Evolutionary conservation across 2,113 vertebrate genomes (phyloP).

Genomic region (Sterrhoptilus dennistouni): DNA sequence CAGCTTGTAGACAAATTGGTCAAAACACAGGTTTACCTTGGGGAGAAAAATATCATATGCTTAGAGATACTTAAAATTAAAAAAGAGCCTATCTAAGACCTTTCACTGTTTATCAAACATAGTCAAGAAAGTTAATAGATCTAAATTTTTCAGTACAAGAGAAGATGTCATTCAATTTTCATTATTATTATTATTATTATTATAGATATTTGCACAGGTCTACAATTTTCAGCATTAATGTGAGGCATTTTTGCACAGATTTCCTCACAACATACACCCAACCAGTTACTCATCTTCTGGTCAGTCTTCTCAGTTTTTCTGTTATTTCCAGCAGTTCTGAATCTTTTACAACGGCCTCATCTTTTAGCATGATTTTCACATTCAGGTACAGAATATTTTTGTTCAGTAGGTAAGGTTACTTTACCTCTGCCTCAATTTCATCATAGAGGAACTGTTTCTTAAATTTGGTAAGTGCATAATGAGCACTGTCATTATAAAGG

Average conservation of each 20-base stretch:
- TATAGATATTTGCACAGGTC: neutral
- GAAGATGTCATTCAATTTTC: neutral
- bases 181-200: no score
- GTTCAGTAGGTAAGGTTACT: neutral
- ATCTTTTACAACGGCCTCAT: neutral
- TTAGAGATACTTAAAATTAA: neutral
- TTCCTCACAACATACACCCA: neutral
- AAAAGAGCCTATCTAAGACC: neutral
- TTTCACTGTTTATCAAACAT: neutral
- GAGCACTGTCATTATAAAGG: slow-evolving; percentile 89
- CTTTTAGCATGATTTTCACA: neutral
- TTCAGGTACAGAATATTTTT: neutral
- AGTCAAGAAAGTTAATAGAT: neutral
- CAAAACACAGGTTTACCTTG: slow-evolving; percentile 89
- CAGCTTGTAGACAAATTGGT: slow-evolving; percentile 91
- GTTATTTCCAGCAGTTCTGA: neutral
- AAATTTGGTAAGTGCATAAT: slow-evolving; percentile 89
- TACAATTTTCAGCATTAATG: neutral
- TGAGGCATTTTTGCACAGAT: neutral
- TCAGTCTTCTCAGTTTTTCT: neutral
- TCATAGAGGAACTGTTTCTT: slow-evolving; percentile 92
- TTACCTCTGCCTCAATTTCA: slow-evolving; percentile 90
- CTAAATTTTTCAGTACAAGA: neutral
- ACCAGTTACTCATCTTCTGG: neutral
- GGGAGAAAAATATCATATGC: neutral